Evolutionary conservation across 2,113 vertebrate species (phyloP).

Genomic region (Myocastor coypus): DNA sequence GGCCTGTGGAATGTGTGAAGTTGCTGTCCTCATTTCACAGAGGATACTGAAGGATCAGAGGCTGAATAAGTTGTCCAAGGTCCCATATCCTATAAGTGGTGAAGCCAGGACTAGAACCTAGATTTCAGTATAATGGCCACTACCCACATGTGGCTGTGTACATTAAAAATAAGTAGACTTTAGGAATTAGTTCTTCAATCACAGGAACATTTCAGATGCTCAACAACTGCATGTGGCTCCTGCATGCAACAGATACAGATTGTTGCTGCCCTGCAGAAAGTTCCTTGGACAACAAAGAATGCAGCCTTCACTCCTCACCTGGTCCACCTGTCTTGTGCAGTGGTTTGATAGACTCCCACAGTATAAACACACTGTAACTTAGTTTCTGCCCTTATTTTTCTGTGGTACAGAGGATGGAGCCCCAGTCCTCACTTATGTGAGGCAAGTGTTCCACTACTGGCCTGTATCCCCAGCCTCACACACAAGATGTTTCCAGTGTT

Average conservation of each 20-base stretch:
- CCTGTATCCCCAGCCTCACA: background rate
- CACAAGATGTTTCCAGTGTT: background rate
- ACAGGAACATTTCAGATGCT: background rate
- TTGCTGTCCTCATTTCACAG: background rate
- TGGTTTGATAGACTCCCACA: rapidly evolving
- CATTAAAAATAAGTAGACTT: background rate
- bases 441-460: background rate
- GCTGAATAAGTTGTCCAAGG: background rate
- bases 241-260: rapidly evolving
- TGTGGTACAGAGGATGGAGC: background rate
- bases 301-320: background rate
- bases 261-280: rapidly evolving
- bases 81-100: background rate
- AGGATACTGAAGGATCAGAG: background rate
- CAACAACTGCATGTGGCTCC: background rate
- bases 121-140: background rate
- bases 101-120: background rate
- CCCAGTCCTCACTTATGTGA: background rate
- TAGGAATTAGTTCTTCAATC: background rate
- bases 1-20: background rate
- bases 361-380: background rate
- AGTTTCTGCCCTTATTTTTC: background rate
- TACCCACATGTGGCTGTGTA: background rate
- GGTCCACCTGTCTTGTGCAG: too few species aligned
- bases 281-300: rapidly evolving